These are phyloP conservation scores for Elaphurus davidianus DNA, from an alignment of 2,113 vertebrate species.

Conservation along the genomic window DNA sequence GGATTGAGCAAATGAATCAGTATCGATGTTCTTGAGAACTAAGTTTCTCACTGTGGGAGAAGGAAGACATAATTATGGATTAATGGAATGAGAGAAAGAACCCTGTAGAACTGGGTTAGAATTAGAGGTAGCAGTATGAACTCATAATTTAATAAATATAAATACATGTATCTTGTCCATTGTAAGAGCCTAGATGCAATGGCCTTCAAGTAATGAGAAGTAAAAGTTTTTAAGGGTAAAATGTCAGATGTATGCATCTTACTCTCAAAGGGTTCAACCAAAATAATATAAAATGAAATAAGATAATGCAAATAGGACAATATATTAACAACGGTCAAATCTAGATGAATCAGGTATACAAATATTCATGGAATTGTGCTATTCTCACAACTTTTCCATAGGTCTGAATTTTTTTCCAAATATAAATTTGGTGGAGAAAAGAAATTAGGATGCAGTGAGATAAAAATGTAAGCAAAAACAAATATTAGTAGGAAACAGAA, in stretches of 20 bases:
- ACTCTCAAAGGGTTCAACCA: neutral
- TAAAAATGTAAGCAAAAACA: neutral
- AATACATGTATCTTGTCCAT: neutral
- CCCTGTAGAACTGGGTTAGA: neutral
- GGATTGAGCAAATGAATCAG: neutral
- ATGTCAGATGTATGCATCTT: neutral
- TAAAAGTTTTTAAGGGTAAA: neutral
- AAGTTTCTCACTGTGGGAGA: neutral
- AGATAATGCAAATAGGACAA: neutral
- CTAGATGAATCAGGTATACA: neutral
- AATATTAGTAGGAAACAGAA: neutral
- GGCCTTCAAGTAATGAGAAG: neutral
- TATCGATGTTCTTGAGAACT: neutral
- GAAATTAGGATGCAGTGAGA: neutral
- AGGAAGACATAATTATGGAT: neutral
- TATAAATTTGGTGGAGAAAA: neutral
- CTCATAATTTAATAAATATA: neutral
- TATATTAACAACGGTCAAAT: neutral
- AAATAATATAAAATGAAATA: neutral
- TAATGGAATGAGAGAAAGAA: neutral
- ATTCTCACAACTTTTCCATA: neutral
- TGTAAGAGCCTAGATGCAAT: neutral
- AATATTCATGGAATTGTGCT: neutral
- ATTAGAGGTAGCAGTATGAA: neutral
- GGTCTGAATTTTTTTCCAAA: constrained; percentile 2